Conservation (phyloP, 2,888 invertebrate genomes). For the Pilophorus perplexus region DNA sequence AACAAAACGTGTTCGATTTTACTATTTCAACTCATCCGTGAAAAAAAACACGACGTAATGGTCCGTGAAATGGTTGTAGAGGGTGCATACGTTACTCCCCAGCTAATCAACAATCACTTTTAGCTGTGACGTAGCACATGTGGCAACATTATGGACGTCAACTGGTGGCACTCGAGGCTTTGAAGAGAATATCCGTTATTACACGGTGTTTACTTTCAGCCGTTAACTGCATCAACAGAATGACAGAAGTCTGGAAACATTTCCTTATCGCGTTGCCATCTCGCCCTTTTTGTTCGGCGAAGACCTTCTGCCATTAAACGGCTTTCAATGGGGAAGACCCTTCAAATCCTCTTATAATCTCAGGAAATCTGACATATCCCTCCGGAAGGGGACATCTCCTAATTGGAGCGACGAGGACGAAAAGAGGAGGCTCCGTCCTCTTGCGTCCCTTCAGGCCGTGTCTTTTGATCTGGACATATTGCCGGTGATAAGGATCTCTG, state of each 20-base stretch:
- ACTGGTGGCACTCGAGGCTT: no score
- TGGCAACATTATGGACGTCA: no score
- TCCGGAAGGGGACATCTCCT: conserved; percentile 15
- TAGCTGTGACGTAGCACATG: no score
- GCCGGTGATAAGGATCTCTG: conserved; percentile 15
- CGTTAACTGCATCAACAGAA: no score
- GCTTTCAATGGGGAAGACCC: conserved; percentile 10
- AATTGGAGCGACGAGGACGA: conserved; percentile 1
- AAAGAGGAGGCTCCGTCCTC: not conserved
- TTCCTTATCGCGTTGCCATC: conserved; percentile 13
- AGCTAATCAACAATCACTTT: no score
- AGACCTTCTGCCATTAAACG: conserved; percentile 12
- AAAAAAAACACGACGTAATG: no score
- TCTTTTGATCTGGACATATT: conserved; percentile 31
- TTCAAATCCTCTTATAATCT: conserved; percentile 30
- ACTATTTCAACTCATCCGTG: no score
- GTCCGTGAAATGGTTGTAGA: no score
- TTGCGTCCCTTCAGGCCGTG: not conserved
- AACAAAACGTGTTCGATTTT: no score
- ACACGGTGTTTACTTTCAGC: no score
- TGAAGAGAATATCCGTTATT: no score
- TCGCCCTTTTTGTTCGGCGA: not conserved
- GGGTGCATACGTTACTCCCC: no score
- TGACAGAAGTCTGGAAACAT: conserved; percentile 19
- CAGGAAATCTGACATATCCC: conserved; percentile 28